Base-by-base conservation (phyloP, 2,797 vertebrate genomes). In the Myoxocephalus aenaeus region DNA sequence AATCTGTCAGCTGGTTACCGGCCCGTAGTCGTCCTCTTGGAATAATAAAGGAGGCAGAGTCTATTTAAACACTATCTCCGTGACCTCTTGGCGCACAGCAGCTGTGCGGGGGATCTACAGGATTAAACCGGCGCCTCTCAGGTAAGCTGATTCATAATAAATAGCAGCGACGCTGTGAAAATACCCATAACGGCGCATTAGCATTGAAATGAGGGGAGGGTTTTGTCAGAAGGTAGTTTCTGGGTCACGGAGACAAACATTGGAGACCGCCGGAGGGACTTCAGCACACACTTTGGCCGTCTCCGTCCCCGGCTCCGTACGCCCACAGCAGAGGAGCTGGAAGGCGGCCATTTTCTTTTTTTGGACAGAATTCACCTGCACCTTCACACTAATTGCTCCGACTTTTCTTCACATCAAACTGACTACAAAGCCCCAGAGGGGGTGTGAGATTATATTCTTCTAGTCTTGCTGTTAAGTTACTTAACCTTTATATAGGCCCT, bases 71-170 rank as follows among this genome's bases (percentile, higher is more conserved):
- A 74, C 83, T 89, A 92, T 92, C 91, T 90, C 75, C 65, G 10
- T 92, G 92, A 93, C 92, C 93, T 92, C 89, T 88, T 40, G 75
- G 80, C 32, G 75, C 84, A 64, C 72, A 42, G 77, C 77, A 58
- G 82, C 91, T 91, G 90, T 75, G 81, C 71, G 9, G 86, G 86
- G 91, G 92, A 93, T 84, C 86, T 82, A 38, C 76, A 36, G 90
- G 93, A 93, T 94, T 93, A 94, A 94, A 86, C 79, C 11, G 66
- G 27, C 10, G 57, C 84, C 88, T 88, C 90, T 81, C 70, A 90
- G 91, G 87, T 90, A 88, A 91, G 72, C 85, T 75, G 87, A 89
- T 87, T 93, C 90, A 91, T 91, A 91, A 92, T 91, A 92, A 93
- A 93, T 81, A 88, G 91, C 84, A 75, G 83, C 61, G 9, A 73